Conservation (phyloP, 2,888 invertebrate species). For the Cephus rjabovi region DNA sequence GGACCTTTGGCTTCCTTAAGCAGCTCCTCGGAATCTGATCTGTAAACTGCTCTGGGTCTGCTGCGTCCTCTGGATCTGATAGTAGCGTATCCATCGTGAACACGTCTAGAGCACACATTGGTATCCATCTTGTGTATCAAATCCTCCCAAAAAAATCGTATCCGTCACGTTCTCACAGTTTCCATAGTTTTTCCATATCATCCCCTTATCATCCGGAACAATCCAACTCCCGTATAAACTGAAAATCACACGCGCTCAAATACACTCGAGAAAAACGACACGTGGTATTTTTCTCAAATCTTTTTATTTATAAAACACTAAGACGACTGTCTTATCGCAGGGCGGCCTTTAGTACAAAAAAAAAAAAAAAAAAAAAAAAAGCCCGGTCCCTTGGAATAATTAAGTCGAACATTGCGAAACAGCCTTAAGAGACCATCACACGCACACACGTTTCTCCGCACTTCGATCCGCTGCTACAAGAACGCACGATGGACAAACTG, state of each 20-base stretch:
- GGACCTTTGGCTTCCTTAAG: slow-evolving; percentile 52
- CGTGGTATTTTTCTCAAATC: neutral
- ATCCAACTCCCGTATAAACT: neutral
- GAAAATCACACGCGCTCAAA: neutral
- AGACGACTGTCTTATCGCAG: neutral
- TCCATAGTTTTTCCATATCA: neutral
- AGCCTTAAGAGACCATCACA: neutral
- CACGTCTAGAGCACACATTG: slow-evolving; percentile 67
- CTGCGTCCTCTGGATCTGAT: slow-evolving; percentile 74
- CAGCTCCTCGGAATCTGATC: slow-evolving; percentile 56
- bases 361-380: neutral
- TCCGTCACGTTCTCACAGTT: neutral
- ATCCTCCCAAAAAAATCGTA: neutral
- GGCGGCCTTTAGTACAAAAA: neutral
- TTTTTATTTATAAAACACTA: neutral
- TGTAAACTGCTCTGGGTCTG: slow-evolving; percentile 54
- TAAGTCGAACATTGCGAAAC: neutral
- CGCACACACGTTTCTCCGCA: neutral
- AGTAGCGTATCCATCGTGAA: slow-evolving; percentile 91
- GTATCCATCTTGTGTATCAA: slow-evolving; percentile 46
- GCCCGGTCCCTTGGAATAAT: neutral
- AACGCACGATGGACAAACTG: neutral
- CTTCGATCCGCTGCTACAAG: neutral
- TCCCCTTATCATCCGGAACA: neutral
- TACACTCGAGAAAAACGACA: neutral